Evolutionary conservation across 2,888 invertebrate species (phyloP).

Genomic region (Sarcophaga variegata): DNA sequence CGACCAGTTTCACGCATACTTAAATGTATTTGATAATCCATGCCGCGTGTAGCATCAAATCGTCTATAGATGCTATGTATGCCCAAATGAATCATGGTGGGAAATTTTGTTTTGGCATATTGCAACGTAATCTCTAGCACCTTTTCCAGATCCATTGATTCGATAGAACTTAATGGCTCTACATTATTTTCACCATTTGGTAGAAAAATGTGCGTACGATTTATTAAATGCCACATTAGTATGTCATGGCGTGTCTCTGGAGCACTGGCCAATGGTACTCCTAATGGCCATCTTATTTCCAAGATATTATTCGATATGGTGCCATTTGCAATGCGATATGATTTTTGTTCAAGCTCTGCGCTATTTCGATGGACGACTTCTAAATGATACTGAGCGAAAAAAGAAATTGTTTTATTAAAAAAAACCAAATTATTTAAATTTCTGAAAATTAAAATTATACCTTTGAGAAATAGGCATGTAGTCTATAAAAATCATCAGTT

Average conservation of each 20-base stretch:
- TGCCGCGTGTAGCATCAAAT: slow-evolving; percentile 92
- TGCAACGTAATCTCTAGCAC: slow-evolving; percentile 83
- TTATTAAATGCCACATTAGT: slow-evolving; percentile 93
- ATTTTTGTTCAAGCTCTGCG: slow-evolving; percentile 78
- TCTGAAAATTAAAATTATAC: slow-evolving; percentile 80
- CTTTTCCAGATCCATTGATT: slow-evolving; percentile 86
- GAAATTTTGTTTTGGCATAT: slow-evolving; percentile 83
- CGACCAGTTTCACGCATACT: slow-evolving; percentile 82
- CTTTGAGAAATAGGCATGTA: slow-evolving; percentile 88
- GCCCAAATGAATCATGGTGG: slow-evolving; percentile 83
- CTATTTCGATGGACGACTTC: slow-evolving; percentile 80
- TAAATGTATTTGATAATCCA: slow-evolving; percentile 92
- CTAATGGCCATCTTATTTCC: slow-evolving; percentile 88
- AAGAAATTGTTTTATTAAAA: slow-evolving; percentile 9
- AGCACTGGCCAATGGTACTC: slow-evolving; percentile 85
- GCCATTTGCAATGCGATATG: slow-evolving; percentile 81
- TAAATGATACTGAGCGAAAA: slow-evolving; percentile 81
- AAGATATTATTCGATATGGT: slow-evolving; percentile 83
- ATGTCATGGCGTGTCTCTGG: slow-evolving; percentile 91
- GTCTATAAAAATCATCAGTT: slow-evolving; percentile 85
- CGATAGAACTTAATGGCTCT: slow-evolving; percentile 85
- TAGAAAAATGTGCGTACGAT: slow-evolving; percentile 90
- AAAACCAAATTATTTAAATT: slow-evolving; percentile 1
- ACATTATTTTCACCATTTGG: slow-evolving; percentile 90
- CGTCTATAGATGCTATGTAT: slow-evolving; percentile 88